phyloP scores from a whole-genome alignment of 2,797 vertebrate genomes.

The Pangasius djambal region DNA sequence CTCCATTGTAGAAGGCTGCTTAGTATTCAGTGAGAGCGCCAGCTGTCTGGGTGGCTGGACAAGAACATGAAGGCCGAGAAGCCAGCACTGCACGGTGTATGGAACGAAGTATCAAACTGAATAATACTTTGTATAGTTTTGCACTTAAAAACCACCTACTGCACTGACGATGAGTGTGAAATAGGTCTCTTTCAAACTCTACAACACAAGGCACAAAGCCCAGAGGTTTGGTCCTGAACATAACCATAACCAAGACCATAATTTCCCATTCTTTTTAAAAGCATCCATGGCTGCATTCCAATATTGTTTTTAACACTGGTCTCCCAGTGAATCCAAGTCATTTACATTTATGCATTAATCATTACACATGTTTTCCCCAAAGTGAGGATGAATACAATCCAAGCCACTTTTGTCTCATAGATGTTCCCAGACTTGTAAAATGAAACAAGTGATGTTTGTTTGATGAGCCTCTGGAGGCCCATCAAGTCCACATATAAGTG shows the following conservation, averaged over 20 bases:
- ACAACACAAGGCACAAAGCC: neutral
- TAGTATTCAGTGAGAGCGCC: slow-evolving; percentile 33
- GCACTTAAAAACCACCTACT: neutral
- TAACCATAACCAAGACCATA: neutral
- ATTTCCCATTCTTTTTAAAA: neutral
- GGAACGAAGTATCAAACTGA: neutral
- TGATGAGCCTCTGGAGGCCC: neutral
- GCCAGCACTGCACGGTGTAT: neutral
- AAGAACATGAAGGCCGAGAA: slow-evolving; percentile 22
- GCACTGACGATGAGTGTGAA: neutral
- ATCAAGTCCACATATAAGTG: neutral
- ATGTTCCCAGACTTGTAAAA: neutral
- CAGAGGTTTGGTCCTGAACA: neutral
- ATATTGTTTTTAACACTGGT: neutral
- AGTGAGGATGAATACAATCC: neutral
- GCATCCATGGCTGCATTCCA: slow-evolving; percentile 24
- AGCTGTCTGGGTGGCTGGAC: slow-evolving; percentile 21
- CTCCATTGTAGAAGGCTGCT: slow-evolving; percentile 33
- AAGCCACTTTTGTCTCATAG: neutral
- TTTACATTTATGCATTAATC: slow-evolving; percentile 8
- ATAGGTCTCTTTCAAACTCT: neutral
- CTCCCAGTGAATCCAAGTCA: neutral
- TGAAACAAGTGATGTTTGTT: neutral
- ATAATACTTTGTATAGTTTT: neutral
- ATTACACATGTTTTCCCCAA: neutral